Evolutionary conservation across 2,113 vertebrate genomes (phyloP), one percentile per base, ranked within the genome.

Genomic region (Perca schrenkii): DNA sequence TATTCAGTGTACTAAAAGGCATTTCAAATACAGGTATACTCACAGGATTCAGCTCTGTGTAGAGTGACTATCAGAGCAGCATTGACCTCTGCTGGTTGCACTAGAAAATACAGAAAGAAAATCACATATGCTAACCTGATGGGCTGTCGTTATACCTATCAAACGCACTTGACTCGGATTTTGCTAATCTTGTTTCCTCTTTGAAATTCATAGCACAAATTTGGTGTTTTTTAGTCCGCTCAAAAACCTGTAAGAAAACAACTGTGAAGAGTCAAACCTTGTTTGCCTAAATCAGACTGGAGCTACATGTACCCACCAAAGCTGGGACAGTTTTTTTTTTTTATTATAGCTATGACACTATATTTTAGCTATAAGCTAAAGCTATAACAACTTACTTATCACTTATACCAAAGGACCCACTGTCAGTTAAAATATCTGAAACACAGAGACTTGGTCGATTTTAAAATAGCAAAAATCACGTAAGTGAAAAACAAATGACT

Each of bases 71-170:
- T 68, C 52, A 84, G 76, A 88, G 54, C 83, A 82, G 67, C 74
- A 89, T 34, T 79, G 93, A 90, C 93, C 90, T 91, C 92, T 94
- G 67, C 73, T 94, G 93, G 89, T 65, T 57, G 22, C 1, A 17
- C 1, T 36, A 57, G 50, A 54, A 82, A 82, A 36, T 82, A 11
- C 72, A 76, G 4, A 17, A n/a, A 56, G 22, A 65, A 46, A 68
- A 40, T 46, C 25, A 36, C 4, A 11, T 4, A 46, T 28, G 2
- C 43, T 8, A 56, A 54, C 31, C 49, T 54, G 31, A 53, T 49
- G 15, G 36, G 10, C 40, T 43, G 40, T 43, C 40, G 11, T 11
- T 40, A 10, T 40, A 40, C 8, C 12, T 56, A 4, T 25, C n/a
- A 25, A 43, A 10, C 19, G 19, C 15, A 43, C 46, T 57, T 63